A percentile compares a stretch with the other conserved stretches of the same genome.
These are phyloP conservation scores for Discoglossus pictus DNA, from an alignment of 2,797 vertebrate genomes.

Conservation along the genomic window DNA sequence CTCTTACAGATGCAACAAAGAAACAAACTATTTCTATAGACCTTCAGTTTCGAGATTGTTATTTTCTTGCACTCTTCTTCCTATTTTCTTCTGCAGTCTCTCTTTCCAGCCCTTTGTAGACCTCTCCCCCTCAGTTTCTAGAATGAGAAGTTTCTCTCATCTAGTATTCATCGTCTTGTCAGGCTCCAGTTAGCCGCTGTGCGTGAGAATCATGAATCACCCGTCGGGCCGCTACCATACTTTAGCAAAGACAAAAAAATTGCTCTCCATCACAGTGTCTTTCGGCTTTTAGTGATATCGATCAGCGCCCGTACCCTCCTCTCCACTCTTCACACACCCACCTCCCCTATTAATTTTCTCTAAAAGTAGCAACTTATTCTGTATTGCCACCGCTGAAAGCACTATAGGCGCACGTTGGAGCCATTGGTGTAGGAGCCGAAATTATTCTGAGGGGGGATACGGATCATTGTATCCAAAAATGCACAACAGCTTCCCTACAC, in stretches of 20 bases:
- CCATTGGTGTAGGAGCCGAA: no score
- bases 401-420: slow-evolving; percentile 71
- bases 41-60: no score
- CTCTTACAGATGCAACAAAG: no score
- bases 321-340: slow-evolving; percentile 41
- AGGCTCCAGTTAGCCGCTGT: slow-evolving; percentile 69
- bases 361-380: slow-evolving; percentile 74
- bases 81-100: no score
- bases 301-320: slow-evolving; percentile 66
- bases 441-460: no score
- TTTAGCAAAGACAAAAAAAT: slow-evolving; percentile 77
- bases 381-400: slow-evolving; percentile 73
- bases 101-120: slow-evolving; percentile 13
- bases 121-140: neutral
- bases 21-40: no score
- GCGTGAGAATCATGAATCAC: slow-evolving; percentile 73
- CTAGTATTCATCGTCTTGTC: slow-evolving; percentile 74
- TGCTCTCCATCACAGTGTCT: slow-evolving; percentile 74
- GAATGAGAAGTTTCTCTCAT: slow-evolving; percentile 58
- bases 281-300: slow-evolving; percentile 75
- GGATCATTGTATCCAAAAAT: no score
- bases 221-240: slow-evolving; percentile 65
- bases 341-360: slow-evolving; percentile 72
- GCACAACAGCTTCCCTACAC: no score
- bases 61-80: no score